Evolutionary conservation across 2,113 vertebrate species (phyloP).

Genomic region (Pituophis catenifer): DNA sequence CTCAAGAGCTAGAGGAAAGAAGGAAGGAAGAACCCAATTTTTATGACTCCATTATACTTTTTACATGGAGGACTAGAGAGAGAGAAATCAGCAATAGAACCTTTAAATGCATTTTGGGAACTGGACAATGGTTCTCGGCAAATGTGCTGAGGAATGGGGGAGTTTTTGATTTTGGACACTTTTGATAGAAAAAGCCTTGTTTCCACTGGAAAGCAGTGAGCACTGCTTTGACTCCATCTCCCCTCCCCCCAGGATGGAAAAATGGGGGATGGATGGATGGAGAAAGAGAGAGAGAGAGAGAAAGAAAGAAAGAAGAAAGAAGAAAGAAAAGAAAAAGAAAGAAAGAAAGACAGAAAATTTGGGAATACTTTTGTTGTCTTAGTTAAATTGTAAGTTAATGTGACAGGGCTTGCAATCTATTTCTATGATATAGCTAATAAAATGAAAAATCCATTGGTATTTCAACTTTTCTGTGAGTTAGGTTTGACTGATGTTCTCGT

Average conservation of each 20-base stretch:
- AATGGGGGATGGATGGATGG: neutral
- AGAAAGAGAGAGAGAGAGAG: too few species aligned
- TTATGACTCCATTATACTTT: neutral
- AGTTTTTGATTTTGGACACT: neutral
- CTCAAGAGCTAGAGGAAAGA: neutral
- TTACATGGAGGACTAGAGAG: neutral
- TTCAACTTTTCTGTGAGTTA: neutral
- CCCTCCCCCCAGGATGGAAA: neutral
- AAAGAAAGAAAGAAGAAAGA: neutral
- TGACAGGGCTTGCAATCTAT: neutral
- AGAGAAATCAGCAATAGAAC: neutral
- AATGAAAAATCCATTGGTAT: neutral
- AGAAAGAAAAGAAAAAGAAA: fast-evolving
- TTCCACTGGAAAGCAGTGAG: neutral
- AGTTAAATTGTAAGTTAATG: neutral
- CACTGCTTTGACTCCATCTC: neutral
- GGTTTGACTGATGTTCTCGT: neutral
- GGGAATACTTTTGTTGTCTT: neutral
- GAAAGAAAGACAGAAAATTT: neutral
- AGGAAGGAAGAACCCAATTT: neutral
- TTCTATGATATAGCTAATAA: neutral
- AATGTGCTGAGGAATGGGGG: neutral
- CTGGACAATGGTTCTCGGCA: neutral
- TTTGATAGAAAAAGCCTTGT: neutral
- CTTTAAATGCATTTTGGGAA: neutral